These are phyloP conservation scores for Rhagonycha fulva DNA, from an alignment of 2,888 invertebrate genomes.

Conservation along the genomic window DNA sequence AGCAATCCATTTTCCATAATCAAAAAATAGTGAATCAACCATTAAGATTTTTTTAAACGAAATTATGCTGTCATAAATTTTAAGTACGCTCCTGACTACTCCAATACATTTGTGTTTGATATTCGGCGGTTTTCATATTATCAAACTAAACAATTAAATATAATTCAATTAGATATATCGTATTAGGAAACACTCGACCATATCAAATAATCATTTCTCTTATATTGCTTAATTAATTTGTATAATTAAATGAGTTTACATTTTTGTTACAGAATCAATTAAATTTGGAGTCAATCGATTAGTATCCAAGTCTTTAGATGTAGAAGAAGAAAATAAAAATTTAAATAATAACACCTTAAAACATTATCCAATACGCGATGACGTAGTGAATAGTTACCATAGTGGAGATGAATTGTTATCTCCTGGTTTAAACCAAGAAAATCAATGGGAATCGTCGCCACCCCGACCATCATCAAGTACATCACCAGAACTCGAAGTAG, in stretches of 20 bases:
- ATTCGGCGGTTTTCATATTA: not conserved
- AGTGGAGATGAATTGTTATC: slow-evolving; percentile 58
- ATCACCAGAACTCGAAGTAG: slow-evolving; percentile 77
- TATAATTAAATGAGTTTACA: not conserved
- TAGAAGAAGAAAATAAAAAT: slow-evolving; percentile 63
- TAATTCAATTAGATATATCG: not conserved
- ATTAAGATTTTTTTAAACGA: too few relatives aligned
- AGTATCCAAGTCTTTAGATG: slow-evolving; percentile 66
- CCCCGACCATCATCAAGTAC: slow-evolving; percentile 55
- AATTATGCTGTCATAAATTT: not conserved
- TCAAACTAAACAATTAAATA: not conserved
- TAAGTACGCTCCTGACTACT: not conserved
- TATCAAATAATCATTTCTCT: not conserved
- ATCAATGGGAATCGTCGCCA: slow-evolving; percentile 48
- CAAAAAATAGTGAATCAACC: not conserved
- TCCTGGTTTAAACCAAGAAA: slow-evolving; percentile 43
- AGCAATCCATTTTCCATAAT: not conserved
- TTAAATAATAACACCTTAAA: slow-evolving; percentile 57
- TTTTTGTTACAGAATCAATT: slow-evolving; percentile 70
- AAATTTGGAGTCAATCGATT: slow-evolving; percentile 84
- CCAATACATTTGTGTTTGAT: not conserved
- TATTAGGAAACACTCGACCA: not conserved
- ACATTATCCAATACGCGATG: slow-evolving; percentile 52
- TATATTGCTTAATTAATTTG: not conserved
- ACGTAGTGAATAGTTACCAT: slow-evolving; percentile 60